Evolutionary conservation across 1,140 invertebrate genomes (phyloP), one percentile per base, ranked within the genome.

Genomic region (Calliphora vicina): DNA sequence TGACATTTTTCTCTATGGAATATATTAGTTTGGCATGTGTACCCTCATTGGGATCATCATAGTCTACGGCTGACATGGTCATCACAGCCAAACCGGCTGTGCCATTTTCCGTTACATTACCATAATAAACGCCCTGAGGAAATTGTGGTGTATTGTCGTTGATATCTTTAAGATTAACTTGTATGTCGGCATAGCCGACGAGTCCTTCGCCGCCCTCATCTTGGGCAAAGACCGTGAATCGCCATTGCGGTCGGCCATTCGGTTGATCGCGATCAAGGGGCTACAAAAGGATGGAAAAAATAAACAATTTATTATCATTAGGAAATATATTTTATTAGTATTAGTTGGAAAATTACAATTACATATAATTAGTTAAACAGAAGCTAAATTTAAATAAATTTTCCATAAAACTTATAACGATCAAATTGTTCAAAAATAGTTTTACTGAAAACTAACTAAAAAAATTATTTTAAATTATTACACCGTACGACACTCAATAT

Each of bases 91-190:
- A 93, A 83, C 92, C 93, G 83, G 93, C 92, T 17, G 93, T 94
- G 42, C 93, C 93, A 86, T 94, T 94, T 87, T 94, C 93, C 13
- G 93, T 94, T 26, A 94, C 93, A 85, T 94, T 94, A 82, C 93
- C 93, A 83, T 92, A 92, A 86, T 94, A 93, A 82, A 93, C 91
- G 73, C 92, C 92, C 85, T 92, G 91, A 78, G 93, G 93, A 90
- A 96, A 96, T 82, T 94, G 91, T n/a, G 95, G 95, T 12, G 93
- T 92, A 90, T 96, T 96, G 91, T 96, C 95, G 88, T 96, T 96
- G 85, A 95, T 94, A 87, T 96, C 95, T 85, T 93, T 93, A 4
- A 95, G 91, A 87, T 93, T 94, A 83, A 95, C 94, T 89, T 95
- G 93, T 20, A 96, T 94, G 88, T 95, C 94, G 42, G 94, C 94